Evolutionary conservation across 1,140 invertebrate genomes (phyloP).

Genomic region (Lethocerus indicus): DNA sequence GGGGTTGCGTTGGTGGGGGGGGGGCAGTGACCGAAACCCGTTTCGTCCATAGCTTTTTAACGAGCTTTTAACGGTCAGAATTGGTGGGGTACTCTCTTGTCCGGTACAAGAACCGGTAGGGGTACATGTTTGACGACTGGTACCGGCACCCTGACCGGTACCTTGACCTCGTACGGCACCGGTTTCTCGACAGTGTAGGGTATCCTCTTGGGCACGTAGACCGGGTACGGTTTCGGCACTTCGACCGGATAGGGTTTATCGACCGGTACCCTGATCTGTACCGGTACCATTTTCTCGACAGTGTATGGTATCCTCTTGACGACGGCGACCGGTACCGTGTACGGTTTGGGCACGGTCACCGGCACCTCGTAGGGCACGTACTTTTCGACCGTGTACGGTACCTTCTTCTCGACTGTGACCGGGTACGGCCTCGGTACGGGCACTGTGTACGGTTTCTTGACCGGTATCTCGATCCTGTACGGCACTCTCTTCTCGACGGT

Average conservation of each 20-base stretch:
- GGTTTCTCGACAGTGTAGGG: constrained; percentile 33
- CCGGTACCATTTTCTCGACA: constrained; percentile 42
- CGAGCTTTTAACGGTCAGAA: no score
- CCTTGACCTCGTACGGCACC: constrained; percentile 36
- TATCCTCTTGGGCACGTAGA: constrained; percentile 40
- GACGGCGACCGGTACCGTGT: constrained; percentile 43
- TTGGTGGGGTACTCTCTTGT: no score
- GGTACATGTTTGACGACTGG: constrained; percentile 5
- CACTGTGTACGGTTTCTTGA: constrained; percentile 30
- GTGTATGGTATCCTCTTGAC: constrained; percentile 26
- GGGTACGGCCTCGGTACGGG: constrained; percentile 36
- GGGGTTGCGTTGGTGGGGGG: no score
- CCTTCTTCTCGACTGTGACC: constrained; percentile 26
- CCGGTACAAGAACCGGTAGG: no score
- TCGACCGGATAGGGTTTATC: constrained; percentile 34
- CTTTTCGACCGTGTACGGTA: constrained; percentile 4
- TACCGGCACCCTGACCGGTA: constrained; percentile 1
- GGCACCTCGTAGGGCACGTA: constrained; percentile 30
- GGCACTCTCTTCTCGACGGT: constrained; percentile 14
- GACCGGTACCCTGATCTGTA: constrained; percentile 32
- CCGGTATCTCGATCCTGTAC: constrained; percentile 28
- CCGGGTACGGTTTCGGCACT: constrained; percentile 29
- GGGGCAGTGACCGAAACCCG: no score
- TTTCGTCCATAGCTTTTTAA: no score
- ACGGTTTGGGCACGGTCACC: constrained; percentile 18